Conservation (phyloP, 2,888 invertebrate genomes). For the Pardosa pseudoannulata region DNA sequence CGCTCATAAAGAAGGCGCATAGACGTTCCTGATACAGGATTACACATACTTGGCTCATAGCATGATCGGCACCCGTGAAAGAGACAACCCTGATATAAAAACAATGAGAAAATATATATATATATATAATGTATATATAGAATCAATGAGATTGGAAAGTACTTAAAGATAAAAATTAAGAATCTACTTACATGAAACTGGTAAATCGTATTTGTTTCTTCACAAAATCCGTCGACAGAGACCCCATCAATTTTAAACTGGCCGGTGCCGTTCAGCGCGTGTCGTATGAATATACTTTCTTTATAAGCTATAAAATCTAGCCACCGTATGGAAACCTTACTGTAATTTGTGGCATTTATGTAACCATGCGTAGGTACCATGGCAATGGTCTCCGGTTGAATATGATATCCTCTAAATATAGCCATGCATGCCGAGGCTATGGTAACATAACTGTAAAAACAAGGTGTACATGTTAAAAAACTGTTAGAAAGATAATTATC, state of each 20-base stretch:
- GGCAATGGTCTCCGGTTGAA: neutral
- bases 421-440: too few species aligned
- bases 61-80: neutral
- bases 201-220: conserved; percentile 13
- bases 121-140: too few species aligned
- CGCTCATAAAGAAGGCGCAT: too few species aligned
- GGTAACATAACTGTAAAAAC: conserved; percentile 16
- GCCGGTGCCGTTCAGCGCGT: neutral
- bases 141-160: neutral
- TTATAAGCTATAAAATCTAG: neutral
- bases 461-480: neutral
- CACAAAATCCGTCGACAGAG: conserved; percentile 12
- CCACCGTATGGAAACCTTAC: conserved; percentile 12
- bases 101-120: neutral
- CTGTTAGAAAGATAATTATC: neutral
- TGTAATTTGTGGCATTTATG: neutral
- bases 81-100: neutral
- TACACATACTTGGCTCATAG: too few species aligned
- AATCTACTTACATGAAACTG: conserved; percentile 15
- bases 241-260: neutral
- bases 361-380: too few species aligned
- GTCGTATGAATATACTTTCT: neutral
- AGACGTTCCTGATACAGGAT: too few species aligned
- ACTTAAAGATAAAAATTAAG: neutral
- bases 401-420: conserved; percentile 6